Conservation (phyloP, 2,888 invertebrate species). For the Acholoe squamosa region DNA sequence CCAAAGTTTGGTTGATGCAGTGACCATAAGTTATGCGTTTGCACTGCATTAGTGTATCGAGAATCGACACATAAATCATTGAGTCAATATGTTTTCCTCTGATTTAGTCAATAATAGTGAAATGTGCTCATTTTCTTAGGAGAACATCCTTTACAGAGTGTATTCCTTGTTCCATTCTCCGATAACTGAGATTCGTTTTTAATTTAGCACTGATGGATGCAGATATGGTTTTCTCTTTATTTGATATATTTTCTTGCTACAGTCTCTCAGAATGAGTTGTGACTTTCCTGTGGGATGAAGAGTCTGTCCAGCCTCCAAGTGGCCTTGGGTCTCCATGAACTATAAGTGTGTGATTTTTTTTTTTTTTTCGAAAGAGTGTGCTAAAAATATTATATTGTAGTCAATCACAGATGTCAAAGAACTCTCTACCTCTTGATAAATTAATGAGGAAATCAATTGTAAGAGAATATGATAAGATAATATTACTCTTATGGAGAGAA, state of each 20-base stretch:
- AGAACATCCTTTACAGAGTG: not conserved
- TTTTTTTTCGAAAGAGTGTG: not conserved
- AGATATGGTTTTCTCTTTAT: not conserved
- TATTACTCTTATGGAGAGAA: not conserved
- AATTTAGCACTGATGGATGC: not conserved
- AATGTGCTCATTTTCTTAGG: not conserved
- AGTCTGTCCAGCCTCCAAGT: not conserved
- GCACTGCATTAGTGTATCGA: no score
- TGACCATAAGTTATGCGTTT: no score
- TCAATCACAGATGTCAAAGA: not conserved
- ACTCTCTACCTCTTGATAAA: not conserved
- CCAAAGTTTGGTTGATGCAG: no score
- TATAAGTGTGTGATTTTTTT: not conserved
- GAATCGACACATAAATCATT: no score
- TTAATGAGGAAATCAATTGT: not conserved
- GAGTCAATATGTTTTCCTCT: no score
- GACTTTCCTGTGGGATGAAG: not conserved
- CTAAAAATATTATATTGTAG: not conserved
- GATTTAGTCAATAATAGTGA: no score
- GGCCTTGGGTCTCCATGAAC: not conserved
- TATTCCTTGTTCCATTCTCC: not conserved
- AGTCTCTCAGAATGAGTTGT: not conserved
- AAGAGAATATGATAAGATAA: no score
- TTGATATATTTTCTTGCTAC: not conserved
- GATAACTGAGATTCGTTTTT: not conserved